These are phyloP conservation scores for Venturia canescens DNA, from an alignment of 1,140 invertebrate genomes.

Conservation along the genomic window DNA sequence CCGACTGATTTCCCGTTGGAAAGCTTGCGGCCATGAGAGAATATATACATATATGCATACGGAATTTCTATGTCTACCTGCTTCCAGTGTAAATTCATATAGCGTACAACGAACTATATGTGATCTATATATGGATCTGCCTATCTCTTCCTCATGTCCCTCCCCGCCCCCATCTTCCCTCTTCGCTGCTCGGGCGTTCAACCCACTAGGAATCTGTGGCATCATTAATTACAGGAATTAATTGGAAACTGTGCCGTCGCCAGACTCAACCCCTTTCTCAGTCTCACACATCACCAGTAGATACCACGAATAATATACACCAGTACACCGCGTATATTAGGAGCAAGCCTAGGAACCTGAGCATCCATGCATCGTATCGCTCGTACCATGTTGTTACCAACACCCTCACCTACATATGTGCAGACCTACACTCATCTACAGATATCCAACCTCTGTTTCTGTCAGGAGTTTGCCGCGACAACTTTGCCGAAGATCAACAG, in stretches of 20 bases:
- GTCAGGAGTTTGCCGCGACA: not conserved
- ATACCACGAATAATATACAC: slow-evolving; percentile 4
- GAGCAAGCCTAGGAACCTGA: not conserved
- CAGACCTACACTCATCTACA: not conserved
- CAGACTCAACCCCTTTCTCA: slow-evolving; percentile 23
- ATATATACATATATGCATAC: not conserved
- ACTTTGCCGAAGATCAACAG: no score
- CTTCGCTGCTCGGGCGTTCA: slow-evolving; percentile 20
- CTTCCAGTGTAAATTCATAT: not conserved
- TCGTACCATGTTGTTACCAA: not conserved
- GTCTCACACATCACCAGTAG: slow-evolving; percentile 34
- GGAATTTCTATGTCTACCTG: slow-evolving; percentile 10
- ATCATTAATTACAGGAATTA: slow-evolving; percentile 48
- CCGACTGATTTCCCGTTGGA: slow-evolving; percentile 46
- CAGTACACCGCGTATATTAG: slow-evolving; percentile 10
- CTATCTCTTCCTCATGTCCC: slow-evolving; percentile 25
- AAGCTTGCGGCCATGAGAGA: slow-evolving; percentile 21
- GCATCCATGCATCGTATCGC: slow-evolving; percentile 9
- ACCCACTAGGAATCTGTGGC: slow-evolving; percentile 38
- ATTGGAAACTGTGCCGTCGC: slow-evolving; percentile 48
- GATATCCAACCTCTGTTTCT: not conserved
- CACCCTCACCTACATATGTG: not conserved
- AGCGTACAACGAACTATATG: not conserved
- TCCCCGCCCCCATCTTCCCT: no score
- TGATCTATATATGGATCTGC: not conserved